phyloP scores from a whole-genome alignment of 2,888 invertebrate genomes.

The Achlya flavicornis region DNA sequence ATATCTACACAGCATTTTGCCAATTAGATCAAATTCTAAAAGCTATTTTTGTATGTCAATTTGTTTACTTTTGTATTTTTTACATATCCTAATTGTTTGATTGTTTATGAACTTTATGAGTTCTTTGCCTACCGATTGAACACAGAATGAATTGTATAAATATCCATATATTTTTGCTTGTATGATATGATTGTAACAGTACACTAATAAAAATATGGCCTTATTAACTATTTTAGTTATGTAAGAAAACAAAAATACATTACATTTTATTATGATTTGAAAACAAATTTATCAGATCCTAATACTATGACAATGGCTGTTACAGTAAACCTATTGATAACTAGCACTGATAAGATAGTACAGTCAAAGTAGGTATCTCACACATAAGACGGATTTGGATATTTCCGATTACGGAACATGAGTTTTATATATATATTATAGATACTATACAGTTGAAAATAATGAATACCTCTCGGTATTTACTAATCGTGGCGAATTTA shows the following conservation, averaged over 20 bases:
- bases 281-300: conserved; percentile 1
- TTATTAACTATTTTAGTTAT: too few relatives aligned
- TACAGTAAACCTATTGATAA: conserved; percentile 41
- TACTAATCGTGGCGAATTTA: conserved; percentile 26
- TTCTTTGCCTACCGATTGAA: too few relatives aligned
- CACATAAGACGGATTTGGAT: conserved; percentile 21
- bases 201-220: too few relatives aligned
- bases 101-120: too few relatives aligned
- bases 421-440: conserved; percentile 12
- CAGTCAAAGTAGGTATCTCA: conserved; percentile 15
- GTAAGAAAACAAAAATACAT: not conserved
- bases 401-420: conserved; percentile 13
- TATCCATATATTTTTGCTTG: too few relatives aligned
- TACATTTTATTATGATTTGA: not conserved
- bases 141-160: too few relatives aligned
- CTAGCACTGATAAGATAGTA: conserved; percentile 50
- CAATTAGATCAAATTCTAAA: too few relatives aligned
- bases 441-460: conserved; percentile 2
- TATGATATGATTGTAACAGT: too few relatives aligned
- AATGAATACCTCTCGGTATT: not conserved
- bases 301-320: not conserved
- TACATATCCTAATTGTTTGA: too few relatives aligned
- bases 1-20: too few relatives aligned
- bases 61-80: too few relatives aligned
- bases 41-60: too few relatives aligned